phyloP scores from a whole-genome alignment of 2,797 vertebrate species.

The Smutsia gigantea region DNA sequence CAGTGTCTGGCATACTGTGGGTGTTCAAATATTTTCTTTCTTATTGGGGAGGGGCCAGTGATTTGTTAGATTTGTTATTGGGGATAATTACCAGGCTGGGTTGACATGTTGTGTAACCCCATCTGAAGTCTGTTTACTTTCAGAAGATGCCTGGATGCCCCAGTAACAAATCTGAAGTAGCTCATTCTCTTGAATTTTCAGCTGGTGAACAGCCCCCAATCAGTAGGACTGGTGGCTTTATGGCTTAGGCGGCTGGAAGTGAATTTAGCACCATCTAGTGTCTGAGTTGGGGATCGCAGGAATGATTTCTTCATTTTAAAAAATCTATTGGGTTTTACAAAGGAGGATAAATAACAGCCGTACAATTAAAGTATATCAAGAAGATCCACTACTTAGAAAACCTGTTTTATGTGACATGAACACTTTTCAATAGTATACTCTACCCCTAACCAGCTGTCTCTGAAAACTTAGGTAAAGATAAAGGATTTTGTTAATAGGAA shows the following conservation, averaged over 20 bases:
- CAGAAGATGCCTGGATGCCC: not conserved
- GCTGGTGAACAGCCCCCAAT: not conserved
- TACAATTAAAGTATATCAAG: not conserved
- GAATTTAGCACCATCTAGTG: conserved; percentile 67
- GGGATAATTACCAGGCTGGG: not conserved
- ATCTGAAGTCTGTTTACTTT: not conserved
- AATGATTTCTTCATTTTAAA: not conserved
- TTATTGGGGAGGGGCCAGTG: not conserved
- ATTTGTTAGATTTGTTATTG: not conserved
- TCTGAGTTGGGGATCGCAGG: not conserved
- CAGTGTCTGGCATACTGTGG: not conserved
- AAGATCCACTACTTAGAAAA: not conserved
- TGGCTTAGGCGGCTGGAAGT: not conserved
- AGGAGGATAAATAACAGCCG: not conserved
- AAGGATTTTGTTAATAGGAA: not conserved
- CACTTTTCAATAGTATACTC: not conserved
- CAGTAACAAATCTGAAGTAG: not conserved
- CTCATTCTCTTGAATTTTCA: not conserved
- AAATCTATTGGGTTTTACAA: not conserved
- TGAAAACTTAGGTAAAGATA: not conserved
- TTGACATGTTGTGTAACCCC: not conserved
- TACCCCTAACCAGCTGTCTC: not conserved
- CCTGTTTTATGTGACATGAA: not conserved
- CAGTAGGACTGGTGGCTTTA: accelerated
- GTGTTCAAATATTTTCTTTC: not conserved